Conservation (phyloP, 2,113 vertebrate species). For the Uropsilus gracilis region DNA sequence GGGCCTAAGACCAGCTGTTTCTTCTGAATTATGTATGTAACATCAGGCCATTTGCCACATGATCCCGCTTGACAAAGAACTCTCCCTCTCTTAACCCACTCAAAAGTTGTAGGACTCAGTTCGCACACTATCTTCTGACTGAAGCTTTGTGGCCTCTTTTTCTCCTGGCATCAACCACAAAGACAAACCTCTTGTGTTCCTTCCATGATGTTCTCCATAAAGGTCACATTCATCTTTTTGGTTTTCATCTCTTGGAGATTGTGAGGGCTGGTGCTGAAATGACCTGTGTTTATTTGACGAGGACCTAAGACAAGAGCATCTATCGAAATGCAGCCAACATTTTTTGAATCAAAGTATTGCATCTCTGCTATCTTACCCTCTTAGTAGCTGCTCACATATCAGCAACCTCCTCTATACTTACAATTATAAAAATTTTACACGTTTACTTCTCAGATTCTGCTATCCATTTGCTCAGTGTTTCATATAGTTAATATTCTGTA, state of each 20-base stretch:
- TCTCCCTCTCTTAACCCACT: not conserved
- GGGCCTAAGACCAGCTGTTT: not conserved
- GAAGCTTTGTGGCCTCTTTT: not conserved
- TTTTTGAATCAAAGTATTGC: not conserved
- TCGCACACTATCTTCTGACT: not conserved
- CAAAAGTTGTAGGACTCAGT: not conserved
- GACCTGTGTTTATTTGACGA: conserved; percentile 23
- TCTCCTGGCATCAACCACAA: too few relatives aligned
- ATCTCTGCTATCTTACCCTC: not conserved
- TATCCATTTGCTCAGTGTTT: not conserved
- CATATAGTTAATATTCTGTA: not conserved
- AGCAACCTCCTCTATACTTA: not conserved
- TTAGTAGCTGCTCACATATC: not conserved
- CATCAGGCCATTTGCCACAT: not conserved
- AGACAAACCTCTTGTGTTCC: not conserved
- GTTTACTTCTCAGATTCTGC: not conserved
- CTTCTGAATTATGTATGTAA: not conserved
- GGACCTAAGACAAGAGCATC: not conserved
- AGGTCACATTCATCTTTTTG: not conserved
- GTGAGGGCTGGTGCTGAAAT: not conserved
- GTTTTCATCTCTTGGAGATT: not conserved
- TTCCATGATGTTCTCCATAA: not conserved
- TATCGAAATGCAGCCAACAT: not conserved
- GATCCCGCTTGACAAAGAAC: not conserved
- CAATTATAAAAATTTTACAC: not conserved